phyloP scores from a whole-genome alignment of 23 tunicate genomes.

The Styela plicata region DNA sequence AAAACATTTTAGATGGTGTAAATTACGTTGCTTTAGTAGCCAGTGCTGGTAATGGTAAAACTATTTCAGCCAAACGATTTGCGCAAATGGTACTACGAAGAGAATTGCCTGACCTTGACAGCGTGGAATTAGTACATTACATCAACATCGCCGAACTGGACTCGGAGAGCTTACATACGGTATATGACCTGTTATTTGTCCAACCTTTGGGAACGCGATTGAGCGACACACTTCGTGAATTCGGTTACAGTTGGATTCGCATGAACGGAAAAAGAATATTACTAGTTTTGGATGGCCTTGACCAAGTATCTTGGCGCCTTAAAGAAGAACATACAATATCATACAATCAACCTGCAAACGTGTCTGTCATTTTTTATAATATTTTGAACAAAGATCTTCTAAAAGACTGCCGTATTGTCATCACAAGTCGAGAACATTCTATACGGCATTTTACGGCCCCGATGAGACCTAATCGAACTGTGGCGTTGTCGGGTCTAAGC shows the following conservation, averaged over 20 bases:
- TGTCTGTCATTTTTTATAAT: background rate
- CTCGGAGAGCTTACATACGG: background rate
- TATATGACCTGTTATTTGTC: background rate
- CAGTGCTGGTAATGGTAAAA: slow-evolving; percentile 5
- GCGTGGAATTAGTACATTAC: background rate
- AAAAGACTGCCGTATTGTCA: background rate
- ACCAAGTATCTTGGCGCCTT: background rate
- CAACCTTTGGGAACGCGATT: background rate
- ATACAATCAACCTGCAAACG: background rate
- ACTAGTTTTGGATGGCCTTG: background rate
- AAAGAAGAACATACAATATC: background rate
- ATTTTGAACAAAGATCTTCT: background rate
- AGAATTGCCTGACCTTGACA: background rate
- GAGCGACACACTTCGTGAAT: background rate
- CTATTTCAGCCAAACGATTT: background rate
- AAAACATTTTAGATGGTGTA: background rate
- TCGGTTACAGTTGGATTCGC: background rate
- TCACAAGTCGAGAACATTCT: background rate
- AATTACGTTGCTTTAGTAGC: background rate
- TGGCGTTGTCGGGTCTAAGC: background rate
- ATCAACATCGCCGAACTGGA: background rate
- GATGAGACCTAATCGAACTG: background rate
- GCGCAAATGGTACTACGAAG: background rate
- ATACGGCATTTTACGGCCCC: background rate
- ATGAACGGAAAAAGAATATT: background rate